Base-by-base conservation (phyloP, 2,888 invertebrate genomes). In the Branchellion lobata region DNA sequence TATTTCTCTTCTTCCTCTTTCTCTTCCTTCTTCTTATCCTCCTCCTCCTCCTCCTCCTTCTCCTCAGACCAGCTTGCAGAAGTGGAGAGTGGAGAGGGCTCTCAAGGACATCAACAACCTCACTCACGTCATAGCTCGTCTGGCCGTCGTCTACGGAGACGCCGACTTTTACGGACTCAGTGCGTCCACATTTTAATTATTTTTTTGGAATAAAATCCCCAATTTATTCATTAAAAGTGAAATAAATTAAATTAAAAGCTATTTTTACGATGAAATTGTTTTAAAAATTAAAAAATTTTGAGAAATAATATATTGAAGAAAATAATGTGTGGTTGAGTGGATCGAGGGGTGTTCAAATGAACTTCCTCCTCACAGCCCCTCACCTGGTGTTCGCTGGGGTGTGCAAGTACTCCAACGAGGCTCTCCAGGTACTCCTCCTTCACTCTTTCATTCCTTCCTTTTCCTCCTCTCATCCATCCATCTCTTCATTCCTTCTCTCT, bases 391-490 rank as follows among this genome's bases (percentile, higher is more conserved):
- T 94, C 84, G 95, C 94, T 80, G 93, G 93, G 57, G 92, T 95
- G 82, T 96, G 96, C 88, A 94, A 93, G 86, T 92, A 94, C 85
- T 89, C 95, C 40, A 91, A 92, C 53, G 94, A 95, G 88, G 93
- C 93, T 82, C 94, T 96, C 94, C 94, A 94, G 85, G 87, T 72
- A n/a, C 2, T 33, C 5, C 24, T 68, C 18, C 24, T 33, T n/a
- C n/a, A n/a, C n/a, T n/a, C n/a, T n/a, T n/a, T n/a, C n/a, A n/a
- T n/a, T n/a, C n/a, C n/a, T n/a, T n/a, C n/a, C n/a, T n/a, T n/a
- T n/a, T n/a, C n/a, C n/a, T n/a, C n/a, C n/a, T n/a, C n/a, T n/a
- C n/a, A n/a, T n/a, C n/a, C n/a, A n/a, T n/a, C n/a, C n/a, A n/a
- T n/a, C n/a, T n/a, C n/a, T n/a, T n/a, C n/a, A n/a, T n/a, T n/a